Base-by-base conservation (phyloP, 1,140 invertebrate genomes). In the Theocolax elegans region DNA sequence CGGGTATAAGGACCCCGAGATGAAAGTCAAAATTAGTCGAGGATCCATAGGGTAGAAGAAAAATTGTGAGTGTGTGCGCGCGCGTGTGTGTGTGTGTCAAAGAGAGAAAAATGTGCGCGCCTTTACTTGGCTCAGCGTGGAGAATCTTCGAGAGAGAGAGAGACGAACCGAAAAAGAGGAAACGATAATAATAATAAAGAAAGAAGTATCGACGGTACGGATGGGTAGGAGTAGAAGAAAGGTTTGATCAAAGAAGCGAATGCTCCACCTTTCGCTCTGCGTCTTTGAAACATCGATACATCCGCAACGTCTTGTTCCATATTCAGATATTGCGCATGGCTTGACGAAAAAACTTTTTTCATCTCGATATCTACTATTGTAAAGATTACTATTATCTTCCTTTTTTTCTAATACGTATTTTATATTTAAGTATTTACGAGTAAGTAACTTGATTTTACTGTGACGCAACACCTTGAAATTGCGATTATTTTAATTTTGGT, bases 161-260 rank as follows among this genome's bases (percentile, higher is more conserved):
- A 40, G 42, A 4, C 23, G 44, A 59, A 35, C 31, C 4, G 31
- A 35, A 42, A 53, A 19, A 48, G 19, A 60, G 40, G 40, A 13
- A 23, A 27, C 17, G 42, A 53, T 27, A 29, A 25, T 1, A 25
- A 17, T 17, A 2, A 27, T 3, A 27, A 17, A 15, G 25, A 46
- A 17, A 46, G 15, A 35, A 44, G 0, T n/a, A 1, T 3, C 12
- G 44, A 53, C 10, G 25, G 49, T 19, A 44, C 12, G 56, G 25
- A 54, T 15, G 31, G 13, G 10, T 6, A 44, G 25, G 25, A 29
- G 49, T 40, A 42, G 19, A 17, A 53, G 23, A 42, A 44, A 42
- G 51, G 40, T 46, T 54, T 53, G 67, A 63, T 63, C 67, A 70
- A 70, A 70, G 67, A 69, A 56, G 48, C 12, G 49, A 35, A 59